A percentile compares a stretch with the other conserved stretches of the same genome.
Conservation (phyloP, 2,113 vertebrate genomes). For the Corynorhinus townsendii region DNA sequence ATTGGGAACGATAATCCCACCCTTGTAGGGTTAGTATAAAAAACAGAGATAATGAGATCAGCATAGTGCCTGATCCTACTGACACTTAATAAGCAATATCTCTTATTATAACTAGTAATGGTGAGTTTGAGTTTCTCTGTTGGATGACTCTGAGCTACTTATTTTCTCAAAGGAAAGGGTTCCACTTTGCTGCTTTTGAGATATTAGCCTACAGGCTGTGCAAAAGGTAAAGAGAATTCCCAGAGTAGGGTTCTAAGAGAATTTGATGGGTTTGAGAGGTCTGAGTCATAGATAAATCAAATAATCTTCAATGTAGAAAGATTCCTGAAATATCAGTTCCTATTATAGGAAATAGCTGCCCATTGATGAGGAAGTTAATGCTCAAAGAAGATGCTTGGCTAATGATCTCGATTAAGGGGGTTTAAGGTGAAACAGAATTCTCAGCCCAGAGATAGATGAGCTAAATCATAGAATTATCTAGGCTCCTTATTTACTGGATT, state of each 20-base stretch:
- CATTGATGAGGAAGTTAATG: neutral
- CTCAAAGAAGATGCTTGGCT: neutral
- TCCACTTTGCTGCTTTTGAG: neutral
- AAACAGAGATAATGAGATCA: neutral
- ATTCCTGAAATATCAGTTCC: neutral
- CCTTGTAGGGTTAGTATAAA: neutral
- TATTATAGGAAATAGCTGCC: neutral
- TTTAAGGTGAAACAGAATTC: constrained; percentile 16
- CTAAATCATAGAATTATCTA: constrained; percentile 18
- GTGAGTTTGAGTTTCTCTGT: neutral
- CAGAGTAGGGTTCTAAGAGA: neutral
- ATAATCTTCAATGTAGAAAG: neutral
- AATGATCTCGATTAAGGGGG: neutral
- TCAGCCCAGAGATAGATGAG: neutral
- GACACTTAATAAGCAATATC: neutral
- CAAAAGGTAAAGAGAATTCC: neutral
- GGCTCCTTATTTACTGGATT: neutral
- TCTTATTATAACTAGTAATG: neutral
- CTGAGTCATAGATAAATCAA: neutral
- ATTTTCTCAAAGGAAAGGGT: neutral
- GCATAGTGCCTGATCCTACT: neutral
- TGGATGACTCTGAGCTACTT: neutral
- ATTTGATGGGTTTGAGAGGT: neutral
- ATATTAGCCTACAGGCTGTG: neutral
- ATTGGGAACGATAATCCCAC: neutral